phyloP scores from a whole-genome alignment of 2,888 invertebrate genomes.

The Heterodera filipjevi region DNA sequence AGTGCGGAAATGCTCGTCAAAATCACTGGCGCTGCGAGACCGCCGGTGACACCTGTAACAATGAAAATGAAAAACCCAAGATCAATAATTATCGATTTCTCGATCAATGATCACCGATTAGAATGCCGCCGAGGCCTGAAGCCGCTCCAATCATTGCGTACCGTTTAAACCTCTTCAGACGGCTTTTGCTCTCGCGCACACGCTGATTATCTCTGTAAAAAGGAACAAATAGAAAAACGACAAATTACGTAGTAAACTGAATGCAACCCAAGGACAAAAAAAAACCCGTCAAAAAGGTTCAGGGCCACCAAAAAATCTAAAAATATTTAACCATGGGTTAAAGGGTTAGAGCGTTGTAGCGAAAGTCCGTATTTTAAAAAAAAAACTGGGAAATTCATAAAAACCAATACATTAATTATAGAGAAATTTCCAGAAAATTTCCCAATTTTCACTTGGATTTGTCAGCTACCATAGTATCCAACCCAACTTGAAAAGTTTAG shows the following conservation, averaged over 20 bases:
- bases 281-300: slow-evolving; percentile 4
- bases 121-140: slow-evolving; percentile 73
- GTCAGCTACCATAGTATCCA: too few species aligned
- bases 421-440: too few species aligned
- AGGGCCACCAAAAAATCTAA: too few species aligned
- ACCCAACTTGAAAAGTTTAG: too few species aligned
- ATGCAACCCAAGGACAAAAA: background rate
- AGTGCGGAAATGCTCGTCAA: slow-evolving; percentile 68
- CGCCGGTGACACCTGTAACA: slow-evolving; percentile 72
- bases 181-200: slow-evolving; percentile 68
- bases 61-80: background rate
- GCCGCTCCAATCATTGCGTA: slow-evolving; percentile 74
- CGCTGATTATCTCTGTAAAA: slow-evolving; percentile 69
- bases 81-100: background rate
- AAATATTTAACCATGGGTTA: too few species aligned
- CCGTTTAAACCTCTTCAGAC: slow-evolving; percentile 71
- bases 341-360: too few species aligned
- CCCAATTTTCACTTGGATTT: too few species aligned
- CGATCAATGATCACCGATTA: slow-evolving; percentile 68
- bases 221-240: background rate
- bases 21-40: slow-evolving; percentile 74
- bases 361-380: too few species aligned
- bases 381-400: too few species aligned
- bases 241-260: background rate
- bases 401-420: too few species aligned